Evolutionary conservation across 1,140 invertebrate species (phyloP), one percentile per base, ranked within the genome.

Genomic region (Drosophila santomea): DNA sequence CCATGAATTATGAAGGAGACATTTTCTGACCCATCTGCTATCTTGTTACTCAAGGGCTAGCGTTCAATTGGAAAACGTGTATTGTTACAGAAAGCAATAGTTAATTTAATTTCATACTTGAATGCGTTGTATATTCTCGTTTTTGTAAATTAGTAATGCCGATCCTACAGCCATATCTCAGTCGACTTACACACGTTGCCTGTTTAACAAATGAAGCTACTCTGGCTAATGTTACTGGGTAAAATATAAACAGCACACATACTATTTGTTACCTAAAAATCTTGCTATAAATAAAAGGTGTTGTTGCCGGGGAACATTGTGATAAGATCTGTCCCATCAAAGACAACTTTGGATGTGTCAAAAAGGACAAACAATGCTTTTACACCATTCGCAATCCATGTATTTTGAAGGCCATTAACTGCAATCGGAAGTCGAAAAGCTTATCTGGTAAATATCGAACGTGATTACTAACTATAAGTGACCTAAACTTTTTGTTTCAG

Each of bases 1-100:
- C 66, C 66, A 72, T 72, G 66, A 72, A 72, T 72, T 72, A 72
- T 72, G 52, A 25, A 71, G 28, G 36, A 45, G 52, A 58, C 44
- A 71, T 50, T 36, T 36, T 10, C 20, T 57, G 44, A 58, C 43
- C 67, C 67, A 71, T 48, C 51, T 71, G 66, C 44, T 41, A 6
- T 4, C 11, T 69, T 54, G 1, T 39, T 69, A 48, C 47, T 54
- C 35, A 54, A 23, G 28, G 35, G n/a, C 32, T 47, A 17, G 28
- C 32, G 35, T 11, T 45, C 66, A 71, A 57, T 72, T 20, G 43
- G 14, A 58, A 32, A 36, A 8, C 35, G 23, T 35, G 28, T 28
- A 48, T 71, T 39, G 50, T 39, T 48, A 57, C 10, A 39, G 35
- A 38, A 23, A 48, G n/a, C 43, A 35, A 35, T 41, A 32, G 8